These are phyloP conservation scores for Dallia pectoralis DNA, from an alignment of 2,797 vertebrate genomes.

Conservation along the genomic window DNA sequence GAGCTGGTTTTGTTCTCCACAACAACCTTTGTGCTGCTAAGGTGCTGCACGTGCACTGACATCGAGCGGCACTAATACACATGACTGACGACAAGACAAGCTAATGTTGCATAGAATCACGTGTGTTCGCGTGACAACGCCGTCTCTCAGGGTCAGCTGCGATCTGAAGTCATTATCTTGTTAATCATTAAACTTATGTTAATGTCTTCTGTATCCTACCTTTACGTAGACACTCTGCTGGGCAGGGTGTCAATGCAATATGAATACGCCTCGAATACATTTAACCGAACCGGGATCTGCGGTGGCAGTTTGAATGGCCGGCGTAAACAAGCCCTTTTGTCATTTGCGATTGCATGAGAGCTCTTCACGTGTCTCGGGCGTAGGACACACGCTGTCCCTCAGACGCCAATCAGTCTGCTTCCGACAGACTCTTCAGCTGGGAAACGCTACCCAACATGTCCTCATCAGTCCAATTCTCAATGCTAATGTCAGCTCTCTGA, in stretches of 20 bases:
- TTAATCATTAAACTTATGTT: neutral
- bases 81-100: neutral
- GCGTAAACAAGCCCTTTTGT: neutral
- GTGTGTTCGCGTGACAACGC: neutral
- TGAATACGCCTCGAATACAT: neutral
- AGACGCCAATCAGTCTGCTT: neutral
- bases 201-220: neutral
- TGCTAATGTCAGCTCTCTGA: neutral
- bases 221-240: neutral
- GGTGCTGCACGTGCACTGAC: neutral
- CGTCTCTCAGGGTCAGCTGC: neutral
- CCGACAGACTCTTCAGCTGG: conserved; percentile 1
- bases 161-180: neutral
- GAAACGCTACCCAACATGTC: neutral
- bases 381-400: conserved; percentile 6
- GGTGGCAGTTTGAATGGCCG: neutral
- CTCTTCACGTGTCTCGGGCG: neutral
- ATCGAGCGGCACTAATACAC: neutral
- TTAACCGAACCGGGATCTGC: neutral
- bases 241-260: too few species aligned
- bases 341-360: neutral
- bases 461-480: neutral
- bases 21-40: neutral
- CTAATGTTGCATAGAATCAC: neutral
- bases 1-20: neutral